Conservation (phyloP, 2,797 vertebrate genomes). For the Coccyzus lansbergi region DNA sequence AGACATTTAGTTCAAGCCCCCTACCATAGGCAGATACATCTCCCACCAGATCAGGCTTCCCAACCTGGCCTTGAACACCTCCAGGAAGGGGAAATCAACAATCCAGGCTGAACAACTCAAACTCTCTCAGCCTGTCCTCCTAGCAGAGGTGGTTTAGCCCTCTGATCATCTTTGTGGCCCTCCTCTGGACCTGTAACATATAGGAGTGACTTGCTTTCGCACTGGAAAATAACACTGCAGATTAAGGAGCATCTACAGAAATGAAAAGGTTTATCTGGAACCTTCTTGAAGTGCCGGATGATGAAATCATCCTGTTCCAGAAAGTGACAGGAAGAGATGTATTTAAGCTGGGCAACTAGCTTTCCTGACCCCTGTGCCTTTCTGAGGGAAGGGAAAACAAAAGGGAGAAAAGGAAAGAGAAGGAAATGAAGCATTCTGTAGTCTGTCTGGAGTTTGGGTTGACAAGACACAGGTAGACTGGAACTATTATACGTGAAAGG, state of each 20-base stretch:
- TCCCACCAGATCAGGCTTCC: too few relatives aligned
- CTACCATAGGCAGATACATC: too few relatives aligned
- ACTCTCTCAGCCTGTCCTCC: too few relatives aligned
- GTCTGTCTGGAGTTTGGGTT: background rate
- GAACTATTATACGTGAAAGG: background rate
- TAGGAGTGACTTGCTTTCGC: background rate
- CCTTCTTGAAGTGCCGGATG: background rate
- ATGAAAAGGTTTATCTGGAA: background rate
- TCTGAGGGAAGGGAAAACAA: background rate
- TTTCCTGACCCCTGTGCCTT: background rate
- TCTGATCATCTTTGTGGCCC: too few relatives aligned
- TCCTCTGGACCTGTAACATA: too few relatives aligned
- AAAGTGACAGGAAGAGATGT: background rate
- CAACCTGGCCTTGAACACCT: too few relatives aligned
- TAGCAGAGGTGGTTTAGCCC: too few relatives aligned
- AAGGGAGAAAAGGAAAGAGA: background rate
- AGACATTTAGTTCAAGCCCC: too few relatives aligned
- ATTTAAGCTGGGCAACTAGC: background rate
- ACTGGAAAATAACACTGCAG: background rate
- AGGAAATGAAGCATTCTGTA: background rate
- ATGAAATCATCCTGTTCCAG: background rate
- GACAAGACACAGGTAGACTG: background rate
- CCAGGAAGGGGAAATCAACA: too few relatives aligned
- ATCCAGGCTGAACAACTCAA: too few relatives aligned
- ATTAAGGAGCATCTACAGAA: fast-evolving